These are phyloP conservation scores for Philopedon plagiatum DNA, from an alignment of 2,888 invertebrate species.

Conservation along the genomic window DNA sequence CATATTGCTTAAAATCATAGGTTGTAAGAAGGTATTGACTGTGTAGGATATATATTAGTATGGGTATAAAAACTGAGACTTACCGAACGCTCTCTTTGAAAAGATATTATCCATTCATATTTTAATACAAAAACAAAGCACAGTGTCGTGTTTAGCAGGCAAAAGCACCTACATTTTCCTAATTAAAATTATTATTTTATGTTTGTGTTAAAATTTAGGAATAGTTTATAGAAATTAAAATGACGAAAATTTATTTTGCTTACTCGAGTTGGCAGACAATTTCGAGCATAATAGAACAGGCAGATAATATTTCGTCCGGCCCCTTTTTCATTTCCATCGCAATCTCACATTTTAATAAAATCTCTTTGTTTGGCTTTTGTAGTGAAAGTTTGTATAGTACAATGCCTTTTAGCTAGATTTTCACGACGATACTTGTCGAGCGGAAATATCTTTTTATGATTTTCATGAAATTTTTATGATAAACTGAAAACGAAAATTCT, in stretches of 20 bases:
- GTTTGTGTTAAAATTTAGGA: neutral
- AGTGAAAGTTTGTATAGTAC: conserved; percentile 24
- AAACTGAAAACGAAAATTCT: neutral
- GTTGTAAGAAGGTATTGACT: no score
- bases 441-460: conserved; percentile 1
- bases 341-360: conserved; percentile 31
- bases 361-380: conserved; percentile 31
- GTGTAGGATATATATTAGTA: no score
- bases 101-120: no score
- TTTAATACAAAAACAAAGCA: no score
- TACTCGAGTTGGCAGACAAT: conserved; percentile 2
- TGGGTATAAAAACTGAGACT: no score
- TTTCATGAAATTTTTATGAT: neutral
- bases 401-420: conserved; percentile 35
- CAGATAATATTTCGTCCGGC: conserved; percentile 27
- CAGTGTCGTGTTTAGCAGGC: no score
- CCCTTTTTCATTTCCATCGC: conserved; percentile 29
- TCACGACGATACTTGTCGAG: conserved; percentile 18
- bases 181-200: no score
- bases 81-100: no score
- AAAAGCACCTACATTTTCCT: no score
- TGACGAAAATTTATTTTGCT: conserved; percentile 6
- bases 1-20: no score
- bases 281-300: conserved; percentile 11
- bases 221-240: conserved; percentile 2